Evolutionary conservation across 2,888 invertebrate species (phyloP).

Genomic region (Zaprionus lineosus): DNA sequence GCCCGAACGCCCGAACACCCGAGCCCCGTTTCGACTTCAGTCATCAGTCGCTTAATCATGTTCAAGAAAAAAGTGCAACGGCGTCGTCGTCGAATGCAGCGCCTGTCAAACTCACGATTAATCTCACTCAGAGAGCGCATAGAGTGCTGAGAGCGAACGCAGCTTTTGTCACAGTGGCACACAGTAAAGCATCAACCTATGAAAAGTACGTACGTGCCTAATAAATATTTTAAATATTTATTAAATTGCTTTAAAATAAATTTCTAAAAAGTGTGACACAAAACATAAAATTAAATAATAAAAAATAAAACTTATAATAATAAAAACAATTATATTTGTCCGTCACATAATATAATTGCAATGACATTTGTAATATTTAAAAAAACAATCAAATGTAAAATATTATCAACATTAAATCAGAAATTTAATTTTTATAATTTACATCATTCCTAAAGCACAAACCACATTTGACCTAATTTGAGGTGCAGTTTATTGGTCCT

Average conservation of each 20-base stretch:
- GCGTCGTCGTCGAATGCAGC: slow-evolving; percentile 58
- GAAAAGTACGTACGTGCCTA: no score
- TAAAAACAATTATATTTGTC: no score
- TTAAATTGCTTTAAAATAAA: no score
- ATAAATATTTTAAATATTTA: no score
- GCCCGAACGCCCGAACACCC: slow-evolving; percentile 22
- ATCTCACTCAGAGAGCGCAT: slow-evolving; percentile 77
- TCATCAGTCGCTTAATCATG: slow-evolving; percentile 60
- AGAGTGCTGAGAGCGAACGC: slow-evolving; percentile 26
- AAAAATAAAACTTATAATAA: not conserved
- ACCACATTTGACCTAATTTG: not conserved
- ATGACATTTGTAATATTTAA: no score
- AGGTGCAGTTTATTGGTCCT: not conserved
- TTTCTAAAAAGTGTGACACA: no score
- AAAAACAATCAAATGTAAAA: no score
- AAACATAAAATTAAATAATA: no score
- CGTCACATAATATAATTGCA: no score
- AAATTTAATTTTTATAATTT: no score
- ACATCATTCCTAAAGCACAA: no score
- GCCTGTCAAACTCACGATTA: slow-evolving; percentile 80
- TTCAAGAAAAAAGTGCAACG: slow-evolving; percentile 52
- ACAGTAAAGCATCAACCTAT: not conserved
- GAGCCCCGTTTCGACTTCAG: slow-evolving; percentile 17
- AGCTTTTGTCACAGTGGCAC: slow-evolving; percentile 24
- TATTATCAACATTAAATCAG: no score